phyloP scores from a whole-genome alignment of 2,888 invertebrate genomes.

The Drosophila quinaria region DNA sequence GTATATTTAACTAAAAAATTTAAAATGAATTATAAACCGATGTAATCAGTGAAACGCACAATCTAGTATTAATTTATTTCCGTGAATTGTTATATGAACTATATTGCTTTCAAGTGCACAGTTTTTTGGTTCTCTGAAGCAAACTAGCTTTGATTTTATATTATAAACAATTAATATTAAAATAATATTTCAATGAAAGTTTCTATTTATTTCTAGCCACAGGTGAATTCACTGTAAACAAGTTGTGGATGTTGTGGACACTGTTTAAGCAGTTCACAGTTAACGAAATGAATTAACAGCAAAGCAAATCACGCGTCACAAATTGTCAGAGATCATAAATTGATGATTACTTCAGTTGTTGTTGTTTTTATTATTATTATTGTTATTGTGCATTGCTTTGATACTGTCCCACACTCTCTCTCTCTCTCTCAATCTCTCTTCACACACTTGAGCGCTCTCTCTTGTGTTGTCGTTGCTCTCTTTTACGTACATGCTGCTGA shows the following conservation, averaged over 20 bases:
- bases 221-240: background rate
- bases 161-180: background rate
- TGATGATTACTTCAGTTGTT: conserved; percentile 30
- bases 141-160: background rate
- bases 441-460: conserved; percentile 11
- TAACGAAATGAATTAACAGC: conserved; percentile 47
- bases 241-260: conserved; percentile 2
- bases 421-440: conserved; percentile 16
- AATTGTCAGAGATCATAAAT: conserved; percentile 47
- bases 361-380: background rate
- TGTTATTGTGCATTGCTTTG: conserved; percentile 29
- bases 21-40: background rate
- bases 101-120: background rate
- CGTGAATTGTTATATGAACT: background rate
- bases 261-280: conserved; percentile 10
- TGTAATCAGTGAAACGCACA: background rate
- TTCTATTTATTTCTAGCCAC: background rate
- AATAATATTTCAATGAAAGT: background rate
- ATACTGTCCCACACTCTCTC: conserved; percentile 20
- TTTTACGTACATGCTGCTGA: conserved; percentile 62
- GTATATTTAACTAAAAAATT: background rate
- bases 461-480: conserved; percentile 17
- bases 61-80: background rate
- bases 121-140: background rate
- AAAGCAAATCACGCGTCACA: conserved; percentile 60